Conservation (phyloP, 35 echinoderm and acorn worm species). For the Apostichopus californicus region DNA sequence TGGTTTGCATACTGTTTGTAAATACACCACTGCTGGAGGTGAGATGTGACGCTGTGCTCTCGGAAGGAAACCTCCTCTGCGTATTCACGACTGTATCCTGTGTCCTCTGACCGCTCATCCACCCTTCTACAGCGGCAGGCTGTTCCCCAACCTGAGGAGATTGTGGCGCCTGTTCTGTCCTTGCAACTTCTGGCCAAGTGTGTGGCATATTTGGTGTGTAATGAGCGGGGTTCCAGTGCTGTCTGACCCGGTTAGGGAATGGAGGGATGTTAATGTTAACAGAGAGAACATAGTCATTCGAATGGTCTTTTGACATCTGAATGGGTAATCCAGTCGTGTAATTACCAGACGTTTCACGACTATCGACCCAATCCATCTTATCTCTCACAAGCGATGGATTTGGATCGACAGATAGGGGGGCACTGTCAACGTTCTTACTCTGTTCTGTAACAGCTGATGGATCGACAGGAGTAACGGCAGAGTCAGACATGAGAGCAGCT, state of each 20-base stretch:
- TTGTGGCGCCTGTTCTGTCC: neutral
- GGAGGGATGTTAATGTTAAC: slow-evolving; percentile 59
- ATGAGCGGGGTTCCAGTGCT: neutral
- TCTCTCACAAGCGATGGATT: neutral
- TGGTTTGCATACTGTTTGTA: slow-evolving; percentile 53
- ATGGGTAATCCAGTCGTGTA: neutral
- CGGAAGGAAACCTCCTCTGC: slow-evolving; percentile 39
- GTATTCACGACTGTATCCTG: neutral
- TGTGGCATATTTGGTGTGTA: neutral
- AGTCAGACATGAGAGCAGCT: slow-evolving; percentile 63
- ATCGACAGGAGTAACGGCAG: neutral
- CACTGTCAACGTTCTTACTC: too few relatives aligned
- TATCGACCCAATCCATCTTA: neutral
- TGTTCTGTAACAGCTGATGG: neutral
- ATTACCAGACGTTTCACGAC: neutral
- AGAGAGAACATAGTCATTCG: slow-evolving; percentile 58
- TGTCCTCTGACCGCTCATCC: neutral
- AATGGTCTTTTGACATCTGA: slow-evolving; percentile 28
- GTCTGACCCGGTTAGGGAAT: slow-evolving; percentile 24
- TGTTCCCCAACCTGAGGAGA: neutral
- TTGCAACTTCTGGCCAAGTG: neutral
- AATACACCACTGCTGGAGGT: slow-evolving; percentile 70
- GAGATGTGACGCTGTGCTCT: slow-evolving; percentile 52
- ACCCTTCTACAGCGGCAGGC: neutral
- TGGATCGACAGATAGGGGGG: neutral